phyloP scores from a whole-genome alignment of 2,888 invertebrate genomes.

The Spodoptera picta region DNA sequence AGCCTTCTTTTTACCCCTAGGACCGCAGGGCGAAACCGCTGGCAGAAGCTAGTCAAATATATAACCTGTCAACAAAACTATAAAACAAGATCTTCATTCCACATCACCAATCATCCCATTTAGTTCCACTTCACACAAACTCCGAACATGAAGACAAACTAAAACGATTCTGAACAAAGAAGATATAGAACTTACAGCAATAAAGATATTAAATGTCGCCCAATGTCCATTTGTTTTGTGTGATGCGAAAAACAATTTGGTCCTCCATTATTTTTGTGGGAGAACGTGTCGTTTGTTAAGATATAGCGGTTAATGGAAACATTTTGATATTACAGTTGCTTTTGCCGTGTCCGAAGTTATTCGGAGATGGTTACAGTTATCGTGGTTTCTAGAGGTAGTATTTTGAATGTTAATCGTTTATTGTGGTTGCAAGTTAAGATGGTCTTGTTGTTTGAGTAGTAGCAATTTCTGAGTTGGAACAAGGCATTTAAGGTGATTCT shows the following conservation, averaged over 20 bases:
- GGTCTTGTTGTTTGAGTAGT: too few relatives aligned
- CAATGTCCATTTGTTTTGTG: slow-evolving; percentile 49
- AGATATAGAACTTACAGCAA: slow-evolving; percentile 39
- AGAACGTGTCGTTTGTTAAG: slow-evolving; percentile 27
- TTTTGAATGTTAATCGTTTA: too few relatives aligned
- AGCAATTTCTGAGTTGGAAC: too few relatives aligned
- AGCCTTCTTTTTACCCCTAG: too few relatives aligned
- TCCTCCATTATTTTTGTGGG: slow-evolving; percentile 41
- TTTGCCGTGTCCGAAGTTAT: not conserved
- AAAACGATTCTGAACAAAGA: slow-evolving; percentile 27
- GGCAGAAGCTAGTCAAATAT: too few relatives aligned
- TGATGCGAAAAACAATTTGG: slow-evolving; percentile 46
- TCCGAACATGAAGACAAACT: slow-evolving; percentile 31
- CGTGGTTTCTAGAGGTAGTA: not conserved
- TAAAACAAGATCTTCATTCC: too few relatives aligned
- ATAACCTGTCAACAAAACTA: too few relatives aligned
- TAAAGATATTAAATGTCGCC: slow-evolving; percentile 64
- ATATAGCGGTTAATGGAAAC: slow-evolving; percentile 25
- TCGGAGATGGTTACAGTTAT: too few relatives aligned
- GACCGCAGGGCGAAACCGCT: too few relatives aligned
- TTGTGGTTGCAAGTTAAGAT: too few relatives aligned
- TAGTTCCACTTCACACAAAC: not conserved
- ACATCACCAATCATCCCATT: too few relatives aligned
- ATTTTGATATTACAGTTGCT: slow-evolving; percentile 10
- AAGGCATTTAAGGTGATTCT: too few relatives aligned